Evolutionary conservation across 1,140 invertebrate species (phyloP), one percentile per base, ranked within the genome.

Genomic region (Mycetomoellerius zeteki): DNA sequence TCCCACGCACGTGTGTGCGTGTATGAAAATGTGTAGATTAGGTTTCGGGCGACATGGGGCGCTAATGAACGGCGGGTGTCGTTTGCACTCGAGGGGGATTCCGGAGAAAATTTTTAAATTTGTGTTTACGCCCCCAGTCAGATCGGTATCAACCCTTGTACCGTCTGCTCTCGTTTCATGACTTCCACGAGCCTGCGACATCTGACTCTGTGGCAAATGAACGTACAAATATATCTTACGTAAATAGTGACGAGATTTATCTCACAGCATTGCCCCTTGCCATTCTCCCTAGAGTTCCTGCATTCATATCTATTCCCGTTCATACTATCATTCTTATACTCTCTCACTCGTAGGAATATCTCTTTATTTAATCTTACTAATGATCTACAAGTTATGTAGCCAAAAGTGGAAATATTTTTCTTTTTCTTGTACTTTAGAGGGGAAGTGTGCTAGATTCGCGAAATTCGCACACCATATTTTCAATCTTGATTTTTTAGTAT

Each of bases 21-120:
- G 10, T 71, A 72, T 65, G 71, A 62, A 62, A 60, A 24, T 56
- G 76, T 85, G 89, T 90, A 93, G 90, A 92, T 93, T 92, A 91
- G 90, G 80, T 92, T 87, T 89, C 87, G 76, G 84, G 73, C 76
- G 91, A 94, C 93, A 93, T 72, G 91, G 89, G 43, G 24, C 93
- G 91, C 89, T 94, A 94, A 94, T 93, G 92, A 94, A 94, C 90
- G 92, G 88, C 86, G 87, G 85, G 89, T 92, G 88, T 93, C 92
- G 92, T 93, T 93, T 92, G 89, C 92, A 92, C 78, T 85, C 85
- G 87, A 84, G 80, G 88, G 88, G 84, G 16, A 85, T 27, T 24
- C 33, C 58, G 67, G 58, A 69, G 85, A 86, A 88, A 87, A 91
- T 93, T 93, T 93, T 91, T 87, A 77, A 88, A 92, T 90, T 92